Evolutionary conservation across 2,113 vertebrate genomes (phyloP).

Genomic region (Centropus bengalensis): DNA sequence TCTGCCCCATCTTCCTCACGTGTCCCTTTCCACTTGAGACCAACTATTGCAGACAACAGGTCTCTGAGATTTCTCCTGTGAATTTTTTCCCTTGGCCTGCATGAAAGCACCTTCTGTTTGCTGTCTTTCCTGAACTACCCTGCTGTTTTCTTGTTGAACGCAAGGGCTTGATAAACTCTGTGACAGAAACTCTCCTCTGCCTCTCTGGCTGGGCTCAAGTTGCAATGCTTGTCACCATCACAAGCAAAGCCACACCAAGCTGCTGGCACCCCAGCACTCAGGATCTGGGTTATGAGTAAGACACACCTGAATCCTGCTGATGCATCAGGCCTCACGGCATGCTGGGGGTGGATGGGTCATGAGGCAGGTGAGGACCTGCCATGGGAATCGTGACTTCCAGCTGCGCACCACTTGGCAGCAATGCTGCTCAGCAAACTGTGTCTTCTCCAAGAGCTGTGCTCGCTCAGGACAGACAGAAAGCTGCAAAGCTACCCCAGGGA

Average conservation of each 20-base stretch:
- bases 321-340: background rate
- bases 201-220: background rate
- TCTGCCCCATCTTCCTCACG: background rate
- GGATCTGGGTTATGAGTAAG: background rate
- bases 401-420: background rate
- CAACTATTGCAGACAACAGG: background rate
- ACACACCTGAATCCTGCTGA: background rate
- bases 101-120: background rate
- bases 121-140: background rate
- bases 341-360: background rate
- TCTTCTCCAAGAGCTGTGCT: rapidly evolving
- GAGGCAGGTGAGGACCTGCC: background rate
- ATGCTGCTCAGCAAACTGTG: background rate
- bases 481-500: background rate
- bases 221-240: rapidly evolving
- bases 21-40: background rate
- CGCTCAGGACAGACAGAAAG: background rate
- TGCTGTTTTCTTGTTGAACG: background rate
- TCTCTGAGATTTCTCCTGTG: background rate
- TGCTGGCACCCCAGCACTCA: background rate
- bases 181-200: background rate
- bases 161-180: background rate
- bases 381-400: background rate
- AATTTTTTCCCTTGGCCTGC: background rate
- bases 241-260: background rate